These are phyloP conservation scores for Scyliorhinus canicula DNA, from an alignment of 2,797 vertebrate species.

Conservation along the genomic window DNA sequence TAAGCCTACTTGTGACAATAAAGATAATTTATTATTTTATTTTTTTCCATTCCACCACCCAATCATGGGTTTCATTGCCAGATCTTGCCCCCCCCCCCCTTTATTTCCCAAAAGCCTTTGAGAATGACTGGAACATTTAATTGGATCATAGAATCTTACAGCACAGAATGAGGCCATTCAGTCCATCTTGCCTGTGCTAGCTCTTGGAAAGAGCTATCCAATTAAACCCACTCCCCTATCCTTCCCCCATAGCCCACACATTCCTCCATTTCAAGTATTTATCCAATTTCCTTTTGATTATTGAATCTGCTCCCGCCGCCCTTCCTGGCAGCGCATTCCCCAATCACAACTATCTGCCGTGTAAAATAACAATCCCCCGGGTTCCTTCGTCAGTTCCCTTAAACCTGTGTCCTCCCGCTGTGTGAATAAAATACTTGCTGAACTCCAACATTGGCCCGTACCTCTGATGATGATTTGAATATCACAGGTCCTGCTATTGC, in stretches of 20 bases:
- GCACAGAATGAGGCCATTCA: too few species aligned
- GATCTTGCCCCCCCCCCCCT: too few species aligned
- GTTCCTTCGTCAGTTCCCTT: not conserved
- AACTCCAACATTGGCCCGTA: slow-evolving; percentile 44
- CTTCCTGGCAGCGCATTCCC: not conserved
- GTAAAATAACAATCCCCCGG: not conserved
- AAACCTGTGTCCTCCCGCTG: not conserved
- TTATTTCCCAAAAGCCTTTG: not conserved
- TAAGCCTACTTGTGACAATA: too few species aligned
- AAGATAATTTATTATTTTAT: too few species aligned
- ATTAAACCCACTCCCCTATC: not conserved
- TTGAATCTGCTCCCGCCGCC: not conserved
- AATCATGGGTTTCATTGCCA: too few species aligned
- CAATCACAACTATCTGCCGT: not conserved
- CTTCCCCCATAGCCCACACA: not conserved
- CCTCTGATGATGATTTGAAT: slow-evolving; percentile 82
- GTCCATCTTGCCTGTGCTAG: too few species aligned
- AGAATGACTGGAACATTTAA: not conserved
- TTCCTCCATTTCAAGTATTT: not conserved
- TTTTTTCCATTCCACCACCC: too few species aligned
- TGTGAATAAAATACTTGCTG: not conserved
- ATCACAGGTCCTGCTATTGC: slow-evolving; percentile 85
- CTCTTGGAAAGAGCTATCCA: too few species aligned
- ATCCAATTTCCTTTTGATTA: not conserved
- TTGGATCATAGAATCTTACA: too few species aligned